Evolutionary conservation across 2,888 invertebrate genomes (phyloP), one percentile per base, ranked within the genome.

Genomic region (Automeris io): DNA sequence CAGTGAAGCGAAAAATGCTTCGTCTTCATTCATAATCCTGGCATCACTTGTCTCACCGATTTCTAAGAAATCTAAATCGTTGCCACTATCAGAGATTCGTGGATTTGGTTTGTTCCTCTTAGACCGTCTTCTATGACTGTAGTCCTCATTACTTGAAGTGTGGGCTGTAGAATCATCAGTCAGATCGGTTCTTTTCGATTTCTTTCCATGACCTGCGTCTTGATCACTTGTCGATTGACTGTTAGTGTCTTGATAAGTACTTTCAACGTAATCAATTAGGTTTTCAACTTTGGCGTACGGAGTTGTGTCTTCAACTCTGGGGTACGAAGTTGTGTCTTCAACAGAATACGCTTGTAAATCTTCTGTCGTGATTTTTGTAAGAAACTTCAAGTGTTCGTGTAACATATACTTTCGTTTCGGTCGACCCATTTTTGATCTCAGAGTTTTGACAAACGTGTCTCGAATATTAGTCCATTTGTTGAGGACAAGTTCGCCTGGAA

Each of bases 21-120:
- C 86, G 41, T 86, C 85, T 42, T 86, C 86, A 39, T 86, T 85
- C 85, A 86, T 85, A 0, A 86, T 51, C 19, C 85, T 62, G 0
- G 74, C 70, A 37, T 83, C 81, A 37, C 57, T 62, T 0, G 46
- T 43, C 3, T 69, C 70, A 2, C 70, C 70, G 0, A 74, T 52
- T 42, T 68, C 73, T 0, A 70, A 57, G 29, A 71, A 70, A 46
- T 78, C 70, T 12, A 74, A 49, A 1, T 52, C 42, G 5, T 40
- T 49, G 1, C 25, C 21, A 26, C 37, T 35, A 12, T 41, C 41
- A 33, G 33, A 19, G 23, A 11, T 25, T 23, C 13, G 18, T 5
- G 26, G 12, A 9, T 41, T 33, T 23, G 52, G 54, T 34, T 45
- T 56, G 38, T 43, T 54, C 7, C 16, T 45, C 6, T 23, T 37